Conservation (phyloP, 2,113 vertebrate species). For the Tyto alba region DNA sequence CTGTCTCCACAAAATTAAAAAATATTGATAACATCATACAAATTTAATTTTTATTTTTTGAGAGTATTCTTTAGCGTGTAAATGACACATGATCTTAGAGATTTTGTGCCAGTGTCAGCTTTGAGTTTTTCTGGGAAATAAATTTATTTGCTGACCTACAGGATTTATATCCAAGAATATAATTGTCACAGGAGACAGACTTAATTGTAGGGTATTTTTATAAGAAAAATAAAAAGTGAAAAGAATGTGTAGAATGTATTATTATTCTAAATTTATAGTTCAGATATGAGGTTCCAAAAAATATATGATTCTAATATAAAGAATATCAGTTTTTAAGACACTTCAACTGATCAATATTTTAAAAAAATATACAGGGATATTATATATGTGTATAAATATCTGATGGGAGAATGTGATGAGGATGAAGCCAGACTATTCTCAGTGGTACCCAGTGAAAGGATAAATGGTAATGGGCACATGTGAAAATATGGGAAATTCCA, state of each 20-base stretch:
- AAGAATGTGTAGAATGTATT: neutral
- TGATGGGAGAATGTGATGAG: neutral
- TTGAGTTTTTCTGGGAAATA: neutral
- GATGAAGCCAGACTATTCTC: neutral
- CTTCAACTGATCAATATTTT: neutral
- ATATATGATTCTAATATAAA: neutral
- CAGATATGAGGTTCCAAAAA: neutral
- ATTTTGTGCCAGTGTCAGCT: neutral
- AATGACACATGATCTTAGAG: neutral
- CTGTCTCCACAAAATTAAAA: neutral
- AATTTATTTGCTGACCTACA: neutral
- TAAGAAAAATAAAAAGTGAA: neutral
- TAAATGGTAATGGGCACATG: neutral
- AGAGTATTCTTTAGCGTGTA: neutral
- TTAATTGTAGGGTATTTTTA: neutral
- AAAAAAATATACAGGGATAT: neutral
- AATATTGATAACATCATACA: neutral
- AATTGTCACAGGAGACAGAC: neutral
- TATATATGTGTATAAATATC: neutral
- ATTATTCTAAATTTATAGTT: neutral
- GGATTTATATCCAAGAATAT: neutral
- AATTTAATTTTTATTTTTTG: neutral
- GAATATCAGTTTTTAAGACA: neutral
- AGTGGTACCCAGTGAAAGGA: neutral
- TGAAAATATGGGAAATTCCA: neutral